phyloP scores from a whole-genome alignment of 2,113 vertebrate genomes.

The Rhinolophus sinicus region DNA sequence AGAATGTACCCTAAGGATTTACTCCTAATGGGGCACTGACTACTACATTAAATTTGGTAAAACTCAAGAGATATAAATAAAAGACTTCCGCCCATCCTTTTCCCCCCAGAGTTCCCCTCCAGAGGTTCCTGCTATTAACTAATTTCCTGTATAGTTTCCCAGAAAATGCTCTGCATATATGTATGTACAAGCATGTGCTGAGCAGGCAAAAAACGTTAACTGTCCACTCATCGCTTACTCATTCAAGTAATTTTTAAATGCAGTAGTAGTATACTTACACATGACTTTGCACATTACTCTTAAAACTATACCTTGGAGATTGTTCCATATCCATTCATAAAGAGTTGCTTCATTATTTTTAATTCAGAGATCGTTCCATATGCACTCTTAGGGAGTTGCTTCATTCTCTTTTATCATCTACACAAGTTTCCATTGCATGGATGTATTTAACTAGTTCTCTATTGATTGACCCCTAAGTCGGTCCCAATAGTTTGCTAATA shows the following conservation, averaged over 20 bases:
- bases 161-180: not conserved
- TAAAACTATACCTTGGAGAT: conserved; percentile 27
- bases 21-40: not conserved
- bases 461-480: not conserved
- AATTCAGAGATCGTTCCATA: not conserved
- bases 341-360: conserved; percentile 19
- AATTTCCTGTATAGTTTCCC: not conserved
- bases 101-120: not conserved
- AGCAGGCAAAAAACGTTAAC: not conserved
- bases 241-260: not conserved
- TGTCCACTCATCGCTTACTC: not conserved
- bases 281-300: not conserved
- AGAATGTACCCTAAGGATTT: not conserved
- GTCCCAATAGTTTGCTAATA: not conserved
- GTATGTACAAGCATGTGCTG: not conserved
- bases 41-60: not conserved
- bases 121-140: not conserved
- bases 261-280: not conserved
- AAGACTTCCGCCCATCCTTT: not conserved
- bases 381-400: not conserved
- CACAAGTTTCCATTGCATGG: not conserved
- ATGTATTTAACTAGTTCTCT: not conserved
- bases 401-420: not conserved
- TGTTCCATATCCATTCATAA: not conserved
- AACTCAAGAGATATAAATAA: conserved; percentile 10